Percentiles rank a stretch among this genome's conserved stretches.
Conservation (phyloP, 1,140 invertebrate genomes). For the Theocolax elegans region DNA sequence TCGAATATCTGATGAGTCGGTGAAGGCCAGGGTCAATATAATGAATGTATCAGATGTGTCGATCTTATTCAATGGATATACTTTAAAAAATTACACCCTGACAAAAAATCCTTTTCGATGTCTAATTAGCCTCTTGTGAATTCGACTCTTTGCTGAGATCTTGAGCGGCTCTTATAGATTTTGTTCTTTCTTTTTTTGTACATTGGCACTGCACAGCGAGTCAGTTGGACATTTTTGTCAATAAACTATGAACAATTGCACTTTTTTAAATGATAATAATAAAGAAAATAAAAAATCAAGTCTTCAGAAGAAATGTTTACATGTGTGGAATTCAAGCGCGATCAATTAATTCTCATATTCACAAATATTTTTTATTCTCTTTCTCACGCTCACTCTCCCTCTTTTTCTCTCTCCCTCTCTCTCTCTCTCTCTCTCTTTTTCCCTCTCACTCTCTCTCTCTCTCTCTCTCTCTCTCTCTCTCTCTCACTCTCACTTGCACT, state of each 20-base stretch:
- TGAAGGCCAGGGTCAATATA: slow-evolving; percentile 48
- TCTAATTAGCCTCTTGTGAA: neutral
- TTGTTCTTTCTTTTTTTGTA: too few species aligned
- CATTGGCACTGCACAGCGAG: slow-evolving; percentile 30
- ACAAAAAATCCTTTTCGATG: slow-evolving; percentile 40
- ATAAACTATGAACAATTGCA: slow-evolving; percentile 36
- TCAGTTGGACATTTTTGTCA: slow-evolving; percentile 23
- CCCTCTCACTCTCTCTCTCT: slow-evolving; percentile 34
- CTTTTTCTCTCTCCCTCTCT: slow-evolving; percentile 35
- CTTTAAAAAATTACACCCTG: slow-evolving; percentile 38
- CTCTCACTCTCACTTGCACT: slow-evolving; percentile 36
- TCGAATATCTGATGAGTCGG: slow-evolving; percentile 42
- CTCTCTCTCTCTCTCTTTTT: slow-evolving; percentile 40
- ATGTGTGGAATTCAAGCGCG: slow-evolving; percentile 21
- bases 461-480: slow-evolving; percentile 38
- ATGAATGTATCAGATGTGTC: slow-evolving; percentile 45
- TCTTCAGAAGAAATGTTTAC: slow-evolving; percentile 33
- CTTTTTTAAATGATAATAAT: slow-evolving; percentile 34
- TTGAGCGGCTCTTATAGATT: slow-evolving; percentile 29
- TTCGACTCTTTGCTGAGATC: slow-evolving; percentile 29
- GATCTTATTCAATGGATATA: slow-evolving; percentile 4
- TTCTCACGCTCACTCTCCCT: slow-evolving; percentile 38
- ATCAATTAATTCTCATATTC: slow-evolving; percentile 53
- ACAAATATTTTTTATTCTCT: slow-evolving; percentile 58
- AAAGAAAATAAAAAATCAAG: neutral